Evolutionary conservation across 2,888 invertebrate genomes (phyloP), one percentile per base, ranked within the genome.

Genomic region (Coecobrya sp.): DNA sequence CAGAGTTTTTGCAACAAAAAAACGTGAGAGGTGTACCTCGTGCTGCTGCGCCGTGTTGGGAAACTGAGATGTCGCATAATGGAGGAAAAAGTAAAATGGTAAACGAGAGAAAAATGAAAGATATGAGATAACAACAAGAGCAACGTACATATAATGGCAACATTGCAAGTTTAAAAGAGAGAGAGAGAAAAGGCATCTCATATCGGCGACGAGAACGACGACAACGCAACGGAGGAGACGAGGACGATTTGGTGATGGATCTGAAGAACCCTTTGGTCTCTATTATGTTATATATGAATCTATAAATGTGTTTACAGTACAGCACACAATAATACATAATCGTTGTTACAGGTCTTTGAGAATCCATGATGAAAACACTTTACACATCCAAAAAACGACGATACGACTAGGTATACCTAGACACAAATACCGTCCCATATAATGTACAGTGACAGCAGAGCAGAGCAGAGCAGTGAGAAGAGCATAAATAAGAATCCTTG

Each of bases 401-500:
- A 36, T 73, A 42, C 42, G 30, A 11, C 25, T 25, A n/a, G n/a
- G n/a, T 25, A 7, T 27, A 27, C 11, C 4, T 65, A 27, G 19
- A 19, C 59, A 2, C 19, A 5, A 2, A 8, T 59, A 59, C 11
- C 2, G 11, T 27, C 5, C 16, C 30, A 68, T 68, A 16, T 19
- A 30, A 30, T 68, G 30, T 68, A 68, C 36, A 22, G 79, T 55
- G 59, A 59, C 81, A 59, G 81, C 36, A 36, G 36, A 36, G 36
- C 36, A 59, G 49, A 65, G 82, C n/a, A 19, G 16, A 42, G n/a
- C n/a, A n/a, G 55, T n/a, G 45, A 76, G 84, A 90, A 85, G 85
- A 90, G 90, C 90, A 90, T 90, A 90, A 90, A 90, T 90, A 90
- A 90, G 85, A 90, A 73, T 90, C 76, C 85, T 90, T 85, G 84